These are phyloP conservation scores for Drosophila persimilis DNA, from an alignment of 1,140 invertebrate genomes.

Conservation along the genomic window DNA sequence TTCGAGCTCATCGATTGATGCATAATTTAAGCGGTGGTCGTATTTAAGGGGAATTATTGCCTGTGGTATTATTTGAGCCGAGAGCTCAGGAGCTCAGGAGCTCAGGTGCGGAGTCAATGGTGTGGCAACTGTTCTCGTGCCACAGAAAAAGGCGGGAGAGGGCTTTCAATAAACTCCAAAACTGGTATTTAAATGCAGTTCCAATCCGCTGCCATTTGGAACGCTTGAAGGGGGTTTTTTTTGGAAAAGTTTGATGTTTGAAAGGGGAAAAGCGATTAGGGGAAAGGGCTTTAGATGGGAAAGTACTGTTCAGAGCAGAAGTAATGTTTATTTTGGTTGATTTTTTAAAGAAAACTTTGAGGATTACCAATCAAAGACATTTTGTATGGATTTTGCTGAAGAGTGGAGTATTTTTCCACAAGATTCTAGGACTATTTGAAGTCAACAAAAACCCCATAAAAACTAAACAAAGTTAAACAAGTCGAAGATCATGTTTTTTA, in stretches of 20 bases:
- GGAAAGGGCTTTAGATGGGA: too few relatives aligned
- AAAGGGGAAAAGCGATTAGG: too few relatives aligned
- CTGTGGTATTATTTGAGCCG: conserved; percentile 46
- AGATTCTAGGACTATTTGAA: too few relatives aligned
- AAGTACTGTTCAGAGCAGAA: too few relatives aligned
- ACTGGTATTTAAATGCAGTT: conserved; percentile 30
- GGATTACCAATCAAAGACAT: too few relatives aligned
- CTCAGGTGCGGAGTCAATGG: neutral
- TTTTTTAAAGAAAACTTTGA: too few relatives aligned
- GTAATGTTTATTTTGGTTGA: too few relatives aligned
- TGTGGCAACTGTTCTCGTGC: neutral
- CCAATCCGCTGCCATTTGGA: neutral
- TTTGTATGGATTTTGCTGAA: too few relatives aligned
- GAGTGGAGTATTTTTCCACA: too few relatives aligned
- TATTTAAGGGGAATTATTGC: conserved; percentile 75
- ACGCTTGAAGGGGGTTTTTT: conserved; percentile 4
- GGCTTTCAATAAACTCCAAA: conserved; percentile 9
- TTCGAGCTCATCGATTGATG: conserved; percentile 35
- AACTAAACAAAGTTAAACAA: too few relatives aligned
- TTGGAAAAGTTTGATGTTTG: neutral
- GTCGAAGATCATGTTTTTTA: too few relatives aligned
- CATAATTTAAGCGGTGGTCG: conserved; percentile 66
- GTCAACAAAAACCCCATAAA: too few relatives aligned
- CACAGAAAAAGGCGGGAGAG: neutral
- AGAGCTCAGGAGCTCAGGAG: neutral